These are phyloP conservation scores for Chelidonichthys spinosus DNA, from an alignment of 2,797 vertebrate species.

Conservation along the genomic window DNA sequence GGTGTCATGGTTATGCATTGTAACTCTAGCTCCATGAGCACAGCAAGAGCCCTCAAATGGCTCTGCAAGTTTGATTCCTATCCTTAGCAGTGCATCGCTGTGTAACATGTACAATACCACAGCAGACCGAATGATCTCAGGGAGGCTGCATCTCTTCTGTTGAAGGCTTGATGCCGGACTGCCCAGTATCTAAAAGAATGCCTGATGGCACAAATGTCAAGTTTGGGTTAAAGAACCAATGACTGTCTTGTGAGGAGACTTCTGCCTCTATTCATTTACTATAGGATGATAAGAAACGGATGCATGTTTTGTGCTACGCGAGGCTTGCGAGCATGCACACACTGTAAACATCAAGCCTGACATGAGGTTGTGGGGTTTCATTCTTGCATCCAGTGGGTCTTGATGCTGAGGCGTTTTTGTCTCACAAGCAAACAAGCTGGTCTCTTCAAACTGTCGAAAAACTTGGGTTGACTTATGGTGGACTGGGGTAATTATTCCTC, in stretches of 20 bases:
- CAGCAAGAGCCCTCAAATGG: not conserved
- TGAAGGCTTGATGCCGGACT: not conserved
- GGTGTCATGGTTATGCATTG: not conserved
- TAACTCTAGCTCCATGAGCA: not conserved
- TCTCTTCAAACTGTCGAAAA: slow-evolving; percentile 11
- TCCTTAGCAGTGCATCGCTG: not conserved
- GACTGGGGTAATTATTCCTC: not conserved
- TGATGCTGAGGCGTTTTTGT: not conserved
- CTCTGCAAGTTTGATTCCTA: not conserved
- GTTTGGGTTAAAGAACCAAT: not conserved
- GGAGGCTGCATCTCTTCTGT: not conserved
- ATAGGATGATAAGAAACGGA: not conserved
- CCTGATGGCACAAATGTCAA: not conserved
- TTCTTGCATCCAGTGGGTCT: not conserved
- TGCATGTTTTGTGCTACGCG: not conserved
- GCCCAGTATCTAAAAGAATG: not conserved
- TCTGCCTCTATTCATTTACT: not conserved
- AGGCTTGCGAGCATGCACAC: not conserved
- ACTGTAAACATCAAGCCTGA: not conserved
- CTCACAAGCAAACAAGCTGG: not conserved
- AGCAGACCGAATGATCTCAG: not conserved
- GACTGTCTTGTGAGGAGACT: not conserved
- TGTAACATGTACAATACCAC: not conserved
- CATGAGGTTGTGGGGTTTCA: not conserved
- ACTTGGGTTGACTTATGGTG: not conserved